Conservation (phyloP, 2,113 vertebrate species). For the Ellobius talpinus region DNA sequence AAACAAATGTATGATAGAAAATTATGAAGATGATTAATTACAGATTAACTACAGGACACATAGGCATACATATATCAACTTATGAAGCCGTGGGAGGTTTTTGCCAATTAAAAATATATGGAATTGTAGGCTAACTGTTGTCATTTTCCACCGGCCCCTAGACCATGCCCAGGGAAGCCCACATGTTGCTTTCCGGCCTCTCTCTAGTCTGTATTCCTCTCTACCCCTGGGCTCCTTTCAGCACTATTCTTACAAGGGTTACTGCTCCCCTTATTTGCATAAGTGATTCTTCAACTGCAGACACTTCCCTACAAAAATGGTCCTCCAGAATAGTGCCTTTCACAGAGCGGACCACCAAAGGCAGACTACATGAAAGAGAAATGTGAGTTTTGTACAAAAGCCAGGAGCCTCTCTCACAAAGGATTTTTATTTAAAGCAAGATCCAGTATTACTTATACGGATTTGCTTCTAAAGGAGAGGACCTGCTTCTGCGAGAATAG, state of each 20-base stretch:
- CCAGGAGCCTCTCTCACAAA: constrained; percentile 28
- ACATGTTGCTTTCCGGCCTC: constrained; percentile 5
- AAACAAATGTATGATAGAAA: constrained; percentile 40
- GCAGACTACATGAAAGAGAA: constrained; percentile 60
- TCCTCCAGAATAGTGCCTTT: constrained; percentile 61
- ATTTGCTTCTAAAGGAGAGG: background rate
- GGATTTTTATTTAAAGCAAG: constrained; percentile 42
- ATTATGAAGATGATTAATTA: constrained; percentile 37
- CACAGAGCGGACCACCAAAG: constrained; percentile 50
- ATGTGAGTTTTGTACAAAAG: constrained; percentile 50
- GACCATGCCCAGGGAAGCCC: background rate
- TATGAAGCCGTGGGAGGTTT: background rate
- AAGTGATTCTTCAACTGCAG: constrained; percentile 71
- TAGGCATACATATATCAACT: background rate
- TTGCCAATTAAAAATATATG: constrained; percentile 47
- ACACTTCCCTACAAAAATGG: constrained; percentile 68
- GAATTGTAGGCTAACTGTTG: background rate
- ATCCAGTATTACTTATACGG: background rate
- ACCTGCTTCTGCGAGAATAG: constrained; percentile 11
- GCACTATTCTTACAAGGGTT: constrained; percentile 59
- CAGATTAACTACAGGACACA: constrained; percentile 46
- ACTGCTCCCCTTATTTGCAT: constrained; percentile 74
- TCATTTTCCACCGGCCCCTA: constrained; percentile 20
- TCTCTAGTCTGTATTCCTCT: constrained; percentile 42
- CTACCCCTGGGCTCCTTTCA: constrained; percentile 48